These are phyloP conservation scores for Neotoma lepida DNA, from an alignment of 2,113 vertebrate species.

Conservation along the genomic window DNA sequence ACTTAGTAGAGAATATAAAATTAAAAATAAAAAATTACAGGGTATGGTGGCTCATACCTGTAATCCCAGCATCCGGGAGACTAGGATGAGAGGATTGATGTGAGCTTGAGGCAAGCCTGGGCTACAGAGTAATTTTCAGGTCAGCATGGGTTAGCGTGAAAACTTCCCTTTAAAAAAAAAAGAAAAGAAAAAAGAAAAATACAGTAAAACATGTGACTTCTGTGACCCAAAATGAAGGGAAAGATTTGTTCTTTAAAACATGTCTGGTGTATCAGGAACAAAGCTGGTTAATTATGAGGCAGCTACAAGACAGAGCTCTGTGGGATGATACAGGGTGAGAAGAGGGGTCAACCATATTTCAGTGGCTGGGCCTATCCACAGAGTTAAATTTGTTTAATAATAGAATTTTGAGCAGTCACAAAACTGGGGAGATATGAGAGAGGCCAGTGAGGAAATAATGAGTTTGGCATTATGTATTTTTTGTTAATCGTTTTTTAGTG, in stretches of 20 bases:
- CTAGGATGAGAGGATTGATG: neutral
- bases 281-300: slow-evolving; percentile 16
- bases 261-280: neutral
- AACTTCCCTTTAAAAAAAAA: neutral
- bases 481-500: neutral
- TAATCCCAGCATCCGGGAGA: neutral
- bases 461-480: slow-evolving; percentile 29
- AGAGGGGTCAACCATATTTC: slow-evolving; percentile 1
- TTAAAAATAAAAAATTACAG: neutral
- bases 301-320: neutral
- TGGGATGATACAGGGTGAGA: neutral
- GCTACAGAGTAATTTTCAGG: neutral
- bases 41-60: neutral
- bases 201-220: neutral
- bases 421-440: slow-evolving; percentile 12
- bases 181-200: neutral
- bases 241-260: neutral
- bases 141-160: neutral
- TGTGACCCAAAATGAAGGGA: neutral
- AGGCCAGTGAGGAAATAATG: neutral
- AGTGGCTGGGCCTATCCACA: neutral
- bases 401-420: neutral
- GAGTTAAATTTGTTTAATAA: slow-evolving; percentile 29
- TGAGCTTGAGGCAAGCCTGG: neutral
- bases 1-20: neutral